Conservation (phyloP, 2,797 vertebrate genomes). For the Nannoperca australis region DNA sequence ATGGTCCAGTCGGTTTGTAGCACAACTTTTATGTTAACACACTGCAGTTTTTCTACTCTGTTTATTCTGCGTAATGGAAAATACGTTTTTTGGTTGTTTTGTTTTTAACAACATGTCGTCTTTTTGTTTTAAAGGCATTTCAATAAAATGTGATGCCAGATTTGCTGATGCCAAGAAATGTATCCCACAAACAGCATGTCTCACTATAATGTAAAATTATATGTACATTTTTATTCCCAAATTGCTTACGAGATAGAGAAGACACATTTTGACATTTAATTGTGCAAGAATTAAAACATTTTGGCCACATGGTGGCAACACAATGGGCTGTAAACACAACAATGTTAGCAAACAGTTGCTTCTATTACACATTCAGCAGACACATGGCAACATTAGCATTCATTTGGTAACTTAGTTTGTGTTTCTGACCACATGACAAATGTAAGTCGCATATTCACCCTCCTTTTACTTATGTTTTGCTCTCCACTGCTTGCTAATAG, state of each 20-base stretch:
- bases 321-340: background rate
- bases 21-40: conserved; percentile 5
- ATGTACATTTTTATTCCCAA: background rate
- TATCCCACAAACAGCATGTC: background rate
- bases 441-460: background rate
- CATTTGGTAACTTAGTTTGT: background rate
- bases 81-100: background rate
- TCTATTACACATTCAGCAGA: background rate
- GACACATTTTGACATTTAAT: background rate
- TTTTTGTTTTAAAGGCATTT: background rate
- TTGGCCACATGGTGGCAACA: background rate
- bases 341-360: background rate
- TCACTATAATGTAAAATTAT: background rate
- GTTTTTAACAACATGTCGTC: background rate
- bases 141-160: background rate
- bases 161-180: background rate
- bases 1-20: conserved; percentile 29
- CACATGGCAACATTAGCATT: background rate
- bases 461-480: background rate
- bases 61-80: conserved; percentile 1
- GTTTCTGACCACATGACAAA: background rate
- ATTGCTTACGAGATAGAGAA: background rate
- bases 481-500: background rate
- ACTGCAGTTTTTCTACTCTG: conserved; percentile 10
- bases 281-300: background rate